phyloP scores from a whole-genome alignment of 2,888 invertebrate species.

The Branchellion lobata region DNA sequence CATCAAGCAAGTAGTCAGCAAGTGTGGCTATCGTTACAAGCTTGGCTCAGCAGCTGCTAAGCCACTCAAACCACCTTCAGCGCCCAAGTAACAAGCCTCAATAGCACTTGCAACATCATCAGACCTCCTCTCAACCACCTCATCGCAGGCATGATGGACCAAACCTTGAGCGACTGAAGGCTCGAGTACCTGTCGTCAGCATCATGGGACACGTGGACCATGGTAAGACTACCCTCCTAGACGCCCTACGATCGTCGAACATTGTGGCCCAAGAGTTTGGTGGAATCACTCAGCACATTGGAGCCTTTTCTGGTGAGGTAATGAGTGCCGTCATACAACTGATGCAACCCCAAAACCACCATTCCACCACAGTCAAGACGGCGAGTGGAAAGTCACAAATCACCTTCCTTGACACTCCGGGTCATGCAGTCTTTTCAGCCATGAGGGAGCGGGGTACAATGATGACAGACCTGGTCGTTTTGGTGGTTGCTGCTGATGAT shows the following conservation, averaged over 20 bases:
- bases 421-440: slow-evolving; percentile 92
- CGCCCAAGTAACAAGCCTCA: not conserved
- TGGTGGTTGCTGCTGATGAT: slow-evolving; percentile 93
- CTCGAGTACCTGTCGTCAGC: slow-evolving; percentile 88
- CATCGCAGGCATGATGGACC: slow-evolving; percentile 51
- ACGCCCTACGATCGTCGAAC: slow-evolving; percentile 79
- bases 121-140: not conserved
- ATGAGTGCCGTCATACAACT: not conserved
- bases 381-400: too few relatives aligned
- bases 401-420: slow-evolving; percentile 97
- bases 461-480: slow-evolving; percentile 89
- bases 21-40: slow-evolving; percentile 70
- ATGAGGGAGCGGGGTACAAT: slow-evolving; percentile 92
- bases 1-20: slow-evolving; percentile 72
- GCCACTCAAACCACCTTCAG: slow-evolving; percentile 56
- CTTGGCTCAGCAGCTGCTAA: slow-evolving; percentile 62
- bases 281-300: slow-evolving; percentile 98
- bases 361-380: too few relatives aligned
- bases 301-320: slow-evolving; percentile 78
- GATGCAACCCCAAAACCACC: too few relatives aligned
- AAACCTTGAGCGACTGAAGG: slow-evolving; percentile 68
- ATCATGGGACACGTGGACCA: slow-evolving; percentile 99
- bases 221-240: slow-evolving; percentile 94
- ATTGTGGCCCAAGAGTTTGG: slow-evolving; percentile 91
- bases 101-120: not conserved